These are phyloP conservation scores for Amyelois transitella DNA, from an alignment of 1,140 invertebrate genomes.

Conservation along the genomic window DNA sequence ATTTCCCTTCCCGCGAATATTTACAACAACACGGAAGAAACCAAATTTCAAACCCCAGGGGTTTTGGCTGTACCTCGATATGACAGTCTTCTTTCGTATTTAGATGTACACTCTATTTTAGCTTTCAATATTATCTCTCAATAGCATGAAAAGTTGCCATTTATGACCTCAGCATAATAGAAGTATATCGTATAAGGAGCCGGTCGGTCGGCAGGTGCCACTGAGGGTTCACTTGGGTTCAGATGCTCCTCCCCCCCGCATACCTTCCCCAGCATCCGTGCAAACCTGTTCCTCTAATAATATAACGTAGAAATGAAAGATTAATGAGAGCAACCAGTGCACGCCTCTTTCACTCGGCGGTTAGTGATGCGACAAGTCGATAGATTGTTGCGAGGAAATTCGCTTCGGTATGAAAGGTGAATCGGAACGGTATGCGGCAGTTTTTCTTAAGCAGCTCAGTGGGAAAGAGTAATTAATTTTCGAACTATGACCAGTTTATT, in stretches of 20 bases:
- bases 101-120: too few species aligned
- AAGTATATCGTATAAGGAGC: conserved; percentile 5
- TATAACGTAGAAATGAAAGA: conserved; percentile 73
- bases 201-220: conserved; percentile 67
- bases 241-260: conserved; percentile 27
- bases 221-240: conserved; percentile 67
- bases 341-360: conserved; percentile 61
- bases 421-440: too few species aligned
- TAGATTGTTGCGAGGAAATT: neutral
- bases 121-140: conserved; percentile 10
- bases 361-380: conserved; percentile 23
- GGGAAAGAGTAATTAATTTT: too few species aligned
- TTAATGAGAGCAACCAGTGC: conserved; percentile 71
- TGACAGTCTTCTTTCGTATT: too few species aligned
- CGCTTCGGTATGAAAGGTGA: too few species aligned
- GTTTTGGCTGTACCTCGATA: too few species aligned
- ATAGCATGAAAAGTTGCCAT: conserved; percentile 22
- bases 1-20: too few species aligned
- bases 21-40: too few species aligned
- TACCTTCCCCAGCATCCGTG: conserved; percentile 48
- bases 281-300: conserved; percentile 71
- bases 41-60: too few species aligned
- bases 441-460: too few species aligned
- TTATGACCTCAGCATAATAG: conserved; percentile 15
- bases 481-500: too few species aligned